These are phyloP conservation scores for Acanthurus lineatus DNA, from an alignment of 2,797 vertebrate species.

Conservation along the genomic window DNA sequence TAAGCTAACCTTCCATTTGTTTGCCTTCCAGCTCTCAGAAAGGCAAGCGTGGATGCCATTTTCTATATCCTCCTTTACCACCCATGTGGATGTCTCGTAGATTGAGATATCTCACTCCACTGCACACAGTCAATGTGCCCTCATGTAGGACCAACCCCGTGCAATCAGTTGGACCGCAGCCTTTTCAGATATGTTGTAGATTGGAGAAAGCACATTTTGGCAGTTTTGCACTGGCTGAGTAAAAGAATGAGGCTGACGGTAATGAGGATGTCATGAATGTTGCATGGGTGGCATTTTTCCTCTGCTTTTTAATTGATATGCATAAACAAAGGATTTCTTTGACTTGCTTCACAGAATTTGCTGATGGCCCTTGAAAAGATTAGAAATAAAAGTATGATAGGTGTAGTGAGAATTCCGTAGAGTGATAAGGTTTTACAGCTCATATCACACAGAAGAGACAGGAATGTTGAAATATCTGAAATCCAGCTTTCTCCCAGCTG, in stretches of 20 bases:
- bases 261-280: constrained; percentile 47
- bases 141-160: constrained; percentile 73
- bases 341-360: constrained; percentile 11
- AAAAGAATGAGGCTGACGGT: constrained; percentile 51
- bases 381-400: constrained; percentile 26
- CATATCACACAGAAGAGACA: constrained; percentile 32
- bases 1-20: constrained; percentile 18
- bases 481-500: constrained; percentile 45
- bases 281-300: constrained; percentile 62
- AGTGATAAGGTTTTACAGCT: constrained; percentile 35
- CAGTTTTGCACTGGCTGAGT: constrained; percentile 59
- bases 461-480: constrained; percentile 49
- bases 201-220: constrained; percentile 71
- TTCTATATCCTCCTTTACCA: constrained; percentile 69
- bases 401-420: constrained; percentile 16
- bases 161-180: constrained; percentile 75
- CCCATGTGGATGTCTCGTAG: constrained; percentile 79
- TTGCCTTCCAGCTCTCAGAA: constrained; percentile 36
- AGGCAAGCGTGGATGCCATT: constrained; percentile 51
- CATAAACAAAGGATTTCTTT: constrained; percentile 21
- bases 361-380: constrained; percentile 53
- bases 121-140: constrained; percentile 83
- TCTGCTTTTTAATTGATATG: constrained; percentile 57
- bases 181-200: constrained; percentile 68
- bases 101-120: constrained; percentile 80